A percentile compares a stretch with the other conserved stretches of the same genome.
phyloP scores from a whole-genome alignment of 2,797 vertebrate genomes.

The Peromyscus attwateri region DNA sequence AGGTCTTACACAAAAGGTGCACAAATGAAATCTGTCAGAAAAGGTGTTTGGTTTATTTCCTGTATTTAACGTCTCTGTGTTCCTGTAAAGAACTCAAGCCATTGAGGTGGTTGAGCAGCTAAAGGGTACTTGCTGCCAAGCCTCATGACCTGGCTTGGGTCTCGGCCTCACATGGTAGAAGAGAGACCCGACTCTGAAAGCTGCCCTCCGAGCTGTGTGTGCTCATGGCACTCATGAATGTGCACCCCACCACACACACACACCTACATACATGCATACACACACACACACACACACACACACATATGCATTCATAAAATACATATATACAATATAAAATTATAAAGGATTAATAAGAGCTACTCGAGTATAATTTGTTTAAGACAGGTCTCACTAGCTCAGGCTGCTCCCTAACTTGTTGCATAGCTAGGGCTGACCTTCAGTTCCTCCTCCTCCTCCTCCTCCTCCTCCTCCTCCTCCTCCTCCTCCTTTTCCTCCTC shows the following conservation, averaged over 20 bases:
- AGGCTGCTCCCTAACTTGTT: not conserved
- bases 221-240: not conserved
- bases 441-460: not conserved
- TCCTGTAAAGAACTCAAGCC: not conserved
- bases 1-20: not conserved
- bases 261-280: not conserved
- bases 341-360: not conserved
- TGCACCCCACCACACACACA: not conserved
- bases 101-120: too few relatives aligned
- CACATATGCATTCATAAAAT: not conserved
- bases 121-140: not conserved
- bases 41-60: not conserved
- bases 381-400: not conserved
- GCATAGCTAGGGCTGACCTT: not conserved
- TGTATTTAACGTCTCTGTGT: conserved; percentile 38
- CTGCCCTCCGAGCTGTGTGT: not conserved
- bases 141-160: not conserved
- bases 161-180: not conserved
- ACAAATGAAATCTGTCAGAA: conserved; percentile 20
- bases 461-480: too few relatives aligned
- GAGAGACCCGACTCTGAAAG: not conserved
- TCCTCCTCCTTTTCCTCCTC: too few relatives aligned
- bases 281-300: too few relatives aligned
- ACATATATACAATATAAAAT: not conserved
- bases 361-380: not conserved